A percentile compares a stretch with the other conserved stretches of the same genome.
Conservation (phyloP, 2,113 vertebrate genomes). For the human (Homo sapiens) region DNA sequence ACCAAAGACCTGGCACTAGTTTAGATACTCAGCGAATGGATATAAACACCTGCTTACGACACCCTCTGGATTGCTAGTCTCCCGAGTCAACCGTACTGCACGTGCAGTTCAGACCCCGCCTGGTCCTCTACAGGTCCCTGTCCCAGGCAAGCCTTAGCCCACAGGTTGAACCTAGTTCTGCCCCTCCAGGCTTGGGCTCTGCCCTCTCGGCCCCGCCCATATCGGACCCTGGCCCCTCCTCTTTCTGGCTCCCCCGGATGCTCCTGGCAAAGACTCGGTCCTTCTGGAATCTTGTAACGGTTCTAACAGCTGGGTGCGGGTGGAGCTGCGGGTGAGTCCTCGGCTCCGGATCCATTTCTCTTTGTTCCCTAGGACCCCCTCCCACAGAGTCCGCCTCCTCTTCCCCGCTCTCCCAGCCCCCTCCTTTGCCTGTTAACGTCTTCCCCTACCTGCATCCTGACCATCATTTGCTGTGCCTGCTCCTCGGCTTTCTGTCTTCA, state of each 20-base stretch:
- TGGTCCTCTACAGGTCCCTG: not conserved
- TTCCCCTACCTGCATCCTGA: accelerated
- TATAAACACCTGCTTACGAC: not conserved
- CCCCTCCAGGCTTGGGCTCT: not conserved
- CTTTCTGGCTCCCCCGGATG: accelerated
- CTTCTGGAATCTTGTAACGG: not conserved
- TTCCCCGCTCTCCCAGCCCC: not conserved
- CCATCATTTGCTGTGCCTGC: no score
- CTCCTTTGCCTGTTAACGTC: not conserved
- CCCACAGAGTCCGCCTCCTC: not conserved
- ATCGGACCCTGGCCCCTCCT: not conserved
- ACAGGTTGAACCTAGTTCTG: no score
- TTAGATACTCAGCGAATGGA: not conserved
- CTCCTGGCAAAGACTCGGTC: not conserved
- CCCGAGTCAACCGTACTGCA: not conserved
- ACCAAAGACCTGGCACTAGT: not conserved
- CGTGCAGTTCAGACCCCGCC: not conserved
- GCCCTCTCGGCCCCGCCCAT: no score
- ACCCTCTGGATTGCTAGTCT: not conserved
- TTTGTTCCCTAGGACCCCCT: not conserved
- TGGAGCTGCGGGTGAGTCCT: not conserved
- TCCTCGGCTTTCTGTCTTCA: not conserved
- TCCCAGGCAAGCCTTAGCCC: accelerated
- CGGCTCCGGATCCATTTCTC: accelerated
- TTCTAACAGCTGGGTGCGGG: constrained; percentile 37